Conservation (phyloP, 1,140 invertebrate genomes). For the Magallana ariakensis region DNA sequence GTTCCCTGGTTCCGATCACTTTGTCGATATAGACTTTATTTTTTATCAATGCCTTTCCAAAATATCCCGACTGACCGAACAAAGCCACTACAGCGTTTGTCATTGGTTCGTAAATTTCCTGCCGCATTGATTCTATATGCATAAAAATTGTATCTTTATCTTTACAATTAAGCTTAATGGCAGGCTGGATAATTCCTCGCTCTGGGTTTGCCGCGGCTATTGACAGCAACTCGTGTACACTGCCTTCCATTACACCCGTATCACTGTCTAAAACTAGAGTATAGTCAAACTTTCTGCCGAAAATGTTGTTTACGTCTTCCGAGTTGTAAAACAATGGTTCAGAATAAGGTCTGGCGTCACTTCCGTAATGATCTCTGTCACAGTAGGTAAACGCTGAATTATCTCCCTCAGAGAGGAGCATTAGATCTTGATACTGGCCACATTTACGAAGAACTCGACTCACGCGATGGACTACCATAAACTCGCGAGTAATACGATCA, state of each 20-base stretch:
- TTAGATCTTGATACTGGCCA: slow-evolving; percentile 76
- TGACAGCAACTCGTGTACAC: slow-evolving; percentile 66
- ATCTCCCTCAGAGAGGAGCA: slow-evolving; percentile 74
- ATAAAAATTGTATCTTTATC: slow-evolving; percentile 73
- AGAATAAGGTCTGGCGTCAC: slow-evolving; percentile 61
- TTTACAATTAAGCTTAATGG: slow-evolving; percentile 70
- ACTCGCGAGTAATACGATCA: slow-evolving; percentile 70
- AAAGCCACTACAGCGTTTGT: slow-evolving; percentile 73
- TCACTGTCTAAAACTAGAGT: slow-evolving; percentile 75
- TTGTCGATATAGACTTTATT: slow-evolving; percentile 75
- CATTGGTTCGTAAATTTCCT: slow-evolving; percentile 73
- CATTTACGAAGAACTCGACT: slow-evolving; percentile 74
- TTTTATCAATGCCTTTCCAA: slow-evolving; percentile 74
- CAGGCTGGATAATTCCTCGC: slow-evolving; percentile 74
- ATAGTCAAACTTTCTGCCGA: slow-evolving; percentile 72
- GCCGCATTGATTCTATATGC: slow-evolving; percentile 72
- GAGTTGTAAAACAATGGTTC: slow-evolving; percentile 71
- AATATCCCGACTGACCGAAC: slow-evolving; percentile 70
- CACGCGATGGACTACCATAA: slow-evolving; percentile 75
- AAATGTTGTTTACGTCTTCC: slow-evolving; percentile 71
- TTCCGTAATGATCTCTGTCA: slow-evolving; percentile 70
- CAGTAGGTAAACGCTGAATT: slow-evolving; percentile 70
- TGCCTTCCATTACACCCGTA: slow-evolving; percentile 68
- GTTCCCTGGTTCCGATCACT: slow-evolving; percentile 69
- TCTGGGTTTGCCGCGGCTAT: slow-evolving; percentile 75